Conservation (phyloP, 2,888 invertebrate genomes). For the Julus scandinavius region DNA sequence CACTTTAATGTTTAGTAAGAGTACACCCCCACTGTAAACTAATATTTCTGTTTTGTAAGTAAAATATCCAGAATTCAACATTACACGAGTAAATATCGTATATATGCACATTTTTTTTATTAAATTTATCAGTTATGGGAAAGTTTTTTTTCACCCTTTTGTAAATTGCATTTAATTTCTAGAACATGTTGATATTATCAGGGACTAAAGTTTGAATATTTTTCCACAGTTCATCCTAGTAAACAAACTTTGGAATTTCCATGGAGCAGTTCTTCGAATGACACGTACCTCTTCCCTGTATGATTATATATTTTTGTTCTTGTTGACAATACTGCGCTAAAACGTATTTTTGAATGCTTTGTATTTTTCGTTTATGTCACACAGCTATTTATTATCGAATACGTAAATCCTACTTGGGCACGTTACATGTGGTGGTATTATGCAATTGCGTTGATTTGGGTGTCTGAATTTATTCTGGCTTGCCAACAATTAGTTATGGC, state of each 20-base stretch:
- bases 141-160: too few relatives aligned
- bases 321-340: not conserved
- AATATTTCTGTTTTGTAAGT: too few relatives aligned
- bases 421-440: constrained; percentile 96
- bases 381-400: constrained; percentile 54
- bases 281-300: not conserved
- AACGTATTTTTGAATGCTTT: not conserved
- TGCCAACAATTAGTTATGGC: constrained; percentile 95
- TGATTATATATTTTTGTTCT: not conserved
- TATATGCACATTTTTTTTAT: too few relatives aligned
- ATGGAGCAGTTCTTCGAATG: not conserved
- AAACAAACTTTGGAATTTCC: not conserved
- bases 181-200: too few relatives aligned
- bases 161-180: too few relatives aligned
- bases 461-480: constrained; percentile 91
- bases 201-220: not conserved
- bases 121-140: too few relatives aligned
- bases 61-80: too few relatives aligned
- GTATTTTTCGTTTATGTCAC: not conserved
- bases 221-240: constrained; percentile 20
- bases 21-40: too few relatives aligned
- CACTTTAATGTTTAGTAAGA: too few relatives aligned
- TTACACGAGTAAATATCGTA: too few relatives aligned
- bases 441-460: constrained; percentile 89
- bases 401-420: constrained; percentile 72